Conservation (phyloP, 2,113 vertebrate genomes). For the Hyperoodon ampullatus region DNA sequence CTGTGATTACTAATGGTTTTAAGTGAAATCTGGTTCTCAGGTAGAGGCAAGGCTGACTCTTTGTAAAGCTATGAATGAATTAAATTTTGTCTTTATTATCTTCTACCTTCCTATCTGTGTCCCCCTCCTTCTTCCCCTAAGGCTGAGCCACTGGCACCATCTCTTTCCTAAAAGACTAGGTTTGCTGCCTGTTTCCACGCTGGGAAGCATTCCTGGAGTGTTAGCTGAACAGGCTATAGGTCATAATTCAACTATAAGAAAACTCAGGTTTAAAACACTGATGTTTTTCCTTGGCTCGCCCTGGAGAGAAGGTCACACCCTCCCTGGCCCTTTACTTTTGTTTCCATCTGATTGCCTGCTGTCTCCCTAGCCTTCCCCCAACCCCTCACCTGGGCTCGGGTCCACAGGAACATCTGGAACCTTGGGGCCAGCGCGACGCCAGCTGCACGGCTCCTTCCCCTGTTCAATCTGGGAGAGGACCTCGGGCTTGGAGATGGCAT, state of each 20-base stretch:
- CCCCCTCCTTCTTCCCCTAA: neutral
- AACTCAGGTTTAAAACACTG: neutral
- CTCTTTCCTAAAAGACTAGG: neutral
- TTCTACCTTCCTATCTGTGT: neutral
- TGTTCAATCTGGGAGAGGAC: constrained; percentile 75
- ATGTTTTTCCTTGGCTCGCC: neutral
- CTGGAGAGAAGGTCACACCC: neutral
- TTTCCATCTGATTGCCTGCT: neutral
- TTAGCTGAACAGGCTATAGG: neutral
- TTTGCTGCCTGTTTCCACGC: neutral
- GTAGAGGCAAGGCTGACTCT: neutral
- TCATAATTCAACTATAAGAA: neutral
- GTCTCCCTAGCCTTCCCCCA: neutral
- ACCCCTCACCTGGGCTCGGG: constrained; percentile 76
- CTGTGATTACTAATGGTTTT: neutral
- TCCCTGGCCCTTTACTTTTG: neutral
- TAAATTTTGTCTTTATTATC: neutral
- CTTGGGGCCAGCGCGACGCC: constrained; percentile 13
- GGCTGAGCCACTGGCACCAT: neutral
- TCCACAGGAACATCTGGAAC: constrained; percentile 66
- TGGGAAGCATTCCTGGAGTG: neutral
- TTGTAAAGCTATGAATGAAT: neutral
- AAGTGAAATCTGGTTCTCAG: neutral
- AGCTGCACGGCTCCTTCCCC: constrained; percentile 73
- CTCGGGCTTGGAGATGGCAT: constrained; percentile 77